Percentiles rank a stretch among this genome's conserved stretches.
These are phyloP conservation scores for Valencia hispanica DNA, from an alignment of 2,797 vertebrate genomes.

Conservation along the genomic window DNA sequence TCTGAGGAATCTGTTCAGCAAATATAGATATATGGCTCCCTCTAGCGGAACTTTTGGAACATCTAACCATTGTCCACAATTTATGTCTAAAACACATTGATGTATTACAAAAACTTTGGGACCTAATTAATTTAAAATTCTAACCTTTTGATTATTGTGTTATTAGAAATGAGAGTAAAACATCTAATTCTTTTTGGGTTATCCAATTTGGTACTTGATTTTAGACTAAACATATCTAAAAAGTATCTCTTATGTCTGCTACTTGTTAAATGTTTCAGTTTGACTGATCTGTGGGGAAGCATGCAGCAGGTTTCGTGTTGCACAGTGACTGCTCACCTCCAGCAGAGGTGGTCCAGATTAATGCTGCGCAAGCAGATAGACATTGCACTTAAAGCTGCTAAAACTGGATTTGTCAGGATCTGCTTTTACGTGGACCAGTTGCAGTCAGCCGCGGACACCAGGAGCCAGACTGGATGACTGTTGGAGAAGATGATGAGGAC, in stretches of 20 bases:
- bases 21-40: constrained; percentile 16
- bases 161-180: background rate
- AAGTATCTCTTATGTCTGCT: background rate
- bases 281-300: background rate
- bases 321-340: constrained; percentile 42
- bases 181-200: background rate
- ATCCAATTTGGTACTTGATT: background rate
- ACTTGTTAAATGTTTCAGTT: background rate
- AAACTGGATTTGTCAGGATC: constrained; percentile 13
- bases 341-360: constrained; percentile 24
- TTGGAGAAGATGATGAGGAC: constrained; percentile 6
- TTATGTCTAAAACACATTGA: background rate
- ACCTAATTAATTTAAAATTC: background rate
- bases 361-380: background rate
- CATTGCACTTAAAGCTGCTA: background rate
- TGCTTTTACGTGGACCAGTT: constrained; percentile 10
- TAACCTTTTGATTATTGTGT: background rate
- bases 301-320: constrained; percentile 40
- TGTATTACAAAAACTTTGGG: background rate
- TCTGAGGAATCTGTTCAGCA: background rate
- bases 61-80: background rate
- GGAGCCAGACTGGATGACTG: background rate
- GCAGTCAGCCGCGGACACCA: background rate
- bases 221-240: fast-evolving
- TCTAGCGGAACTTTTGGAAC: constrained; percentile 2